phyloP scores from a whole-genome alignment of 2,888 invertebrate genomes.

The Thymelicus acteon region DNA sequence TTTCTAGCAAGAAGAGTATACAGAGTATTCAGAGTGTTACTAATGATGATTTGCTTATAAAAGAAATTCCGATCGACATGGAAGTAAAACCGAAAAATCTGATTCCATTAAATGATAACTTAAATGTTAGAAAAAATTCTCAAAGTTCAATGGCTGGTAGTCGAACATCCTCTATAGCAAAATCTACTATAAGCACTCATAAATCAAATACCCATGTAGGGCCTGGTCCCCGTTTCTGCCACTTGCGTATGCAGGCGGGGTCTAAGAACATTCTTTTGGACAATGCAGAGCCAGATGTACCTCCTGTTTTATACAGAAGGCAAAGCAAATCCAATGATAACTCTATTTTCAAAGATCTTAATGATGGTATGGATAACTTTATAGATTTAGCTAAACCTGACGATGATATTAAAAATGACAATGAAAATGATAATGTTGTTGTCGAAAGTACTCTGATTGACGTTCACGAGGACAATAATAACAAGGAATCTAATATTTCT shows the following conservation, averaged over 20 bases:
- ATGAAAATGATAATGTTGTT: constrained; percentile 67
- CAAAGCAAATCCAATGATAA: constrained; percentile 82
- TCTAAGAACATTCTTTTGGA: constrained; percentile 92
- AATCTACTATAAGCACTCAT: constrained; percentile 80
- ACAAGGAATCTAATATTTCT: constrained; percentile 63
- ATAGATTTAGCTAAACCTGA: constrained; percentile 66
- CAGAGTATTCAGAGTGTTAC: constrained; percentile 63
- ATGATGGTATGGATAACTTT: constrained; percentile 72
- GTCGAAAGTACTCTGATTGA: constrained; percentile 78
- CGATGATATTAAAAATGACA: constrained; percentile 55
- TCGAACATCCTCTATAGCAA: constrained; percentile 77
- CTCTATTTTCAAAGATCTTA: constrained; percentile 74
- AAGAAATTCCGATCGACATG: constrained; percentile 58
- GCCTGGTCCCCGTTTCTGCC: constrained; percentile 90
- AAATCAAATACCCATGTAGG: constrained; percentile 80
- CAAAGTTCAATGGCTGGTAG: constrained; percentile 77
- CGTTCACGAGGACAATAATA: constrained; percentile 75
- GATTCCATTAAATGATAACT: constrained; percentile 55
- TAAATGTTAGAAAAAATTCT: constrained; percentile 68
- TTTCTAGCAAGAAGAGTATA: constrained; percentile 72
- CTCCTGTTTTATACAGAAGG: constrained; percentile 89
- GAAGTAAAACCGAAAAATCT: constrained; percentile 61
- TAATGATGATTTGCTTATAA: constrained; percentile 67
- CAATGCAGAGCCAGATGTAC: constrained; percentile 89
- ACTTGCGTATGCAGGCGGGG: constrained; percentile 90